Conservation (phyloP, 2,113 vertebrate genomes). For the Prunella himalayana region DNA sequence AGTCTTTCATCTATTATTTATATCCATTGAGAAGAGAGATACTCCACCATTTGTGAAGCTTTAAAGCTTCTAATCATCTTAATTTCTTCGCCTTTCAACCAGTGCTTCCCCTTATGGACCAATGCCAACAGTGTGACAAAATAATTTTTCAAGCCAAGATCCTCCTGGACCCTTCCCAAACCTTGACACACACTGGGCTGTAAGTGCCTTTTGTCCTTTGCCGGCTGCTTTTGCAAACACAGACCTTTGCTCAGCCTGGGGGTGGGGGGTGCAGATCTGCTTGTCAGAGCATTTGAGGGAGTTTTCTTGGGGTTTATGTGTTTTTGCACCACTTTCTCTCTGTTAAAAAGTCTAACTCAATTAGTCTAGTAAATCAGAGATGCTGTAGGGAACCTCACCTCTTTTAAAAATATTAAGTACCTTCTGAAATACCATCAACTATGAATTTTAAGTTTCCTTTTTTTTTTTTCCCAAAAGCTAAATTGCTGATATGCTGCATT, state of each 20-base stretch:
- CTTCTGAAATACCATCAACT: not conserved
- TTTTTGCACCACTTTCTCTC: not conserved
- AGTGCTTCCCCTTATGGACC: constrained; percentile 54
- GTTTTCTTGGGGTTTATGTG: not conserved
- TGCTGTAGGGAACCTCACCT: not conserved
- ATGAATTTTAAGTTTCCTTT: not conserved
- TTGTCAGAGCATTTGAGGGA: not conserved
- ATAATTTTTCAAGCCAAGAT: constrained; percentile 68
- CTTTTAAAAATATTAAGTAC: not conserved
- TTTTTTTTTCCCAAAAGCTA: not conserved
- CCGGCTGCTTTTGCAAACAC: constrained; percentile 1
- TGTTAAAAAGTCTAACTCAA: not conserved
- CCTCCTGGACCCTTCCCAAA: constrained; percentile 15
- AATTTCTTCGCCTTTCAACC: constrained; percentile 74
- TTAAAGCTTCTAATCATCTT: constrained; percentile 79
- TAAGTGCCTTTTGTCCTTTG: constrained; percentile 7
- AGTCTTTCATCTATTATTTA: constrained; percentile 83
- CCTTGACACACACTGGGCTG: not conserved
- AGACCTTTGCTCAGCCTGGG: constrained; percentile 1
- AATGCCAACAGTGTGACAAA: constrained; percentile 74
- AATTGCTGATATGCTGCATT: not conserved
- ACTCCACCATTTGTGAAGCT: constrained; percentile 72
- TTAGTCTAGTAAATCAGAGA: not conserved
- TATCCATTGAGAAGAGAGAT: constrained; percentile 72
- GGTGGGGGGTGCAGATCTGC: not conserved